Conservation (phyloP, 2,113 vertebrate genomes). For the Hydrolagus affinis region DNA sequence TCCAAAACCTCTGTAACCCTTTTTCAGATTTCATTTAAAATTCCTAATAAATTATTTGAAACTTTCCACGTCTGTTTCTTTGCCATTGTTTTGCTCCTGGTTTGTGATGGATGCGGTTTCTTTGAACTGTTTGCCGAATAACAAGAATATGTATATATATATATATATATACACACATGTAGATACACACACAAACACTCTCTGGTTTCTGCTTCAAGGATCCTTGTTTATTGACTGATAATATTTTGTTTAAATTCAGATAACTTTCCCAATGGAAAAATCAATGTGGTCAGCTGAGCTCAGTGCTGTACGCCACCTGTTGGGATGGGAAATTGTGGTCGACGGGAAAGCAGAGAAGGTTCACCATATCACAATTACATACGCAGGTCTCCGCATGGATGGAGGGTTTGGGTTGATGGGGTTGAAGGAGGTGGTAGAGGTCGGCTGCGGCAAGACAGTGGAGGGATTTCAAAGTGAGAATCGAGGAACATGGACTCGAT, state of each 20-base stretch:
- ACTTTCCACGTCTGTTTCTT: slow-evolving; percentile 50
- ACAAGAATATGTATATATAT: too few relatives aligned
- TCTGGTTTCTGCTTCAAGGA: neutral
- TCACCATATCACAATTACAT: too few relatives aligned
- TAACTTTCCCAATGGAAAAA: neutral
- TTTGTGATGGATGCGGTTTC: neutral
- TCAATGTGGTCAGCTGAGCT: neutral
- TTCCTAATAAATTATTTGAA: slow-evolving; percentile 99
- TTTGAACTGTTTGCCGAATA: too few relatives aligned
- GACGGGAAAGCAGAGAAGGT: too few relatives aligned
- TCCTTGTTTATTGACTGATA: neutral
- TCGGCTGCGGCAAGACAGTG: too few relatives aligned
- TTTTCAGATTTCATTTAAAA: slow-evolving; percentile 82
- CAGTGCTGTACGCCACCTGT: neutral
- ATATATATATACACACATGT: too few relatives aligned
- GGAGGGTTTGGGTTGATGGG: too few relatives aligned
- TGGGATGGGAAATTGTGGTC: neutral
- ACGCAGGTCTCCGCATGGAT: too few relatives aligned
- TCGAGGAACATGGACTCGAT: too few relatives aligned
- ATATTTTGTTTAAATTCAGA: neutral
- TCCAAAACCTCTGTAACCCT: slow-evolving; percentile 78
- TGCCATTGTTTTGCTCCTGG: neutral
- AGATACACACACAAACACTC: too few relatives aligned
- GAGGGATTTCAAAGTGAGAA: too few relatives aligned
- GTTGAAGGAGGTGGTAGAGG: too few relatives aligned